Evolutionary conservation across 2,113 vertebrate genomes (phyloP), one percentile per base, ranked within the genome.

Genomic region (Gila orcuttii): DNA sequence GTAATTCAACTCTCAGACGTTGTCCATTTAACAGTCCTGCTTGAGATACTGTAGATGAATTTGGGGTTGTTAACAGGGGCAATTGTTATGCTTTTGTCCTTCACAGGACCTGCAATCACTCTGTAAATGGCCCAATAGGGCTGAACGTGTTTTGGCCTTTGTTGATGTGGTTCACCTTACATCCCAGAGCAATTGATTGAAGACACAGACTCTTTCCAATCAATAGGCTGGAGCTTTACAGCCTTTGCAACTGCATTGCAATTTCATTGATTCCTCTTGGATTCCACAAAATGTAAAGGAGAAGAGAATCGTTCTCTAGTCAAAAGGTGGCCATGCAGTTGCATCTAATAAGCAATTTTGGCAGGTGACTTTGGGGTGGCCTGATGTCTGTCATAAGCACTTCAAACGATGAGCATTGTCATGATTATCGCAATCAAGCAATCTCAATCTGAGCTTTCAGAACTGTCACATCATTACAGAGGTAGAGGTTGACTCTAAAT

Each of bases 141-240:
- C 71, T 71, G 88, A 89, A 87, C 25, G 75, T 87, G 87, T 82
- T 31, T 77, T 85, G 39, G 83, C 84, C 85, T 87, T 89, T 57
- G 76, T 88, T 25, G 83, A 82, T 89, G 89, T 36, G 84, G 88
- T 91, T 89, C 82, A 82, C 87, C 91, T 90, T 89, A 90, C 87
- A 91, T 89, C 88, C 90, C 84, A 90, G 83, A 86, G 86, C 93
- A 91, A 94, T 93, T 90, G 93, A 94, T 91, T 89, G 52, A 87
- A 90, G 87, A 88, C 89, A 90, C 89, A 91, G 91, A 93, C 91
- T 89, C 88, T 86, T 69, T 86, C 12, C 75, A 28, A 92, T 94
- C 93, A 89, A 93, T 93, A 87, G 10, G 3, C 11, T 79, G 89
- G 79, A 91, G 88, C 86, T 86, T 89, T 90, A 81, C 39, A 84